A percentile compares a stretch with the other conserved stretches of the same genome.
Conservation (phyloP, 2,113 vertebrate genomes). For the Geococcyx californianus region DNA sequence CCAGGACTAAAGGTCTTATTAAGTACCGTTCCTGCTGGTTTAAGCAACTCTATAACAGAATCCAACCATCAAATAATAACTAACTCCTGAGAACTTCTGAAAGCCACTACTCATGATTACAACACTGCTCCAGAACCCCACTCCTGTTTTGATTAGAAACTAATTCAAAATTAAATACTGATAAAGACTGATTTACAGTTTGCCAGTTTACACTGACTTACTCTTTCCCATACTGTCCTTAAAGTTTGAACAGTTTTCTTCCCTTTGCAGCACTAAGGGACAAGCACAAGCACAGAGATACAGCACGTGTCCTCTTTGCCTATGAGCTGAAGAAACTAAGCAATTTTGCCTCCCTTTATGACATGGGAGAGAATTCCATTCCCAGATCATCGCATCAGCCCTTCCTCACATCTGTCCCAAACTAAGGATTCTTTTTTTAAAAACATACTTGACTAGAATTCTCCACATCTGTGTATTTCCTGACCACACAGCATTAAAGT, state of each 20-base stretch:
- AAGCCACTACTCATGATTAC: background rate
- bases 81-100: slow-evolving; percentile 1
- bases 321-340: background rate
- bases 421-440: background rate
- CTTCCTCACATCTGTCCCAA: background rate
- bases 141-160: background rate
- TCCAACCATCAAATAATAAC: background rate
- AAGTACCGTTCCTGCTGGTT: slow-evolving; percentile 4
- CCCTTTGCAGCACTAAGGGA: background rate
- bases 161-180: slow-evolving; percentile 11
- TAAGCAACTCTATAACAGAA: background rate
- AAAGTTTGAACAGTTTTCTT: background rate
- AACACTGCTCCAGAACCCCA: background rate
- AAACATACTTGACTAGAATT: background rate
- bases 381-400: background rate
- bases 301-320: background rate
- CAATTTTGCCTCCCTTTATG: background rate
- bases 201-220: background rate
- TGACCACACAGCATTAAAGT: background rate
- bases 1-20: background rate
- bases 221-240: background rate
- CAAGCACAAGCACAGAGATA: background rate
- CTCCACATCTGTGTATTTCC: background rate
- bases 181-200: background rate
- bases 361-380: background rate